A percentile compares a stretch with the other conserved stretches of the same genome.
These are phyloP conservation scores for Solea senegalensis DNA, from an alignment of 2,113 vertebrate species.

Conservation along the genomic window DNA sequence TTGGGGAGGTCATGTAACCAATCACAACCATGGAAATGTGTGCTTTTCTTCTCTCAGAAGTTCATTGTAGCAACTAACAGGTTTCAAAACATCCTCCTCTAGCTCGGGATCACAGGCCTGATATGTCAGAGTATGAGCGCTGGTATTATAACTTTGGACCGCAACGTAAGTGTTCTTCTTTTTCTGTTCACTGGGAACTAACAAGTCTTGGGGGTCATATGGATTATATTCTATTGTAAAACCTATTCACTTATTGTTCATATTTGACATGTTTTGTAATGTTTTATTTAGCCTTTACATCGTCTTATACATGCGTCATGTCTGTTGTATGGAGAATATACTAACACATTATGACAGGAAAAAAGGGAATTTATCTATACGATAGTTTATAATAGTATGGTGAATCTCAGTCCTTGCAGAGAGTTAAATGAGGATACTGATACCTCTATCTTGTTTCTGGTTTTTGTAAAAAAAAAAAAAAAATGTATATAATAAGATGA, in stretches of 20 bases:
- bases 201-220: slow-evolving; percentile 29
- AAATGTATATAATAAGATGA: too few relatives aligned
- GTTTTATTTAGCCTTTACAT: neutral
- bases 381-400: neutral
- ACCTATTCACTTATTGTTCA: neutral
- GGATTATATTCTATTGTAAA: neutral
- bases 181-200: slow-evolving; percentile 61
- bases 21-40: slow-evolving; percentile 66
- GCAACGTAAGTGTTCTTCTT: slow-evolving; percentile 81
- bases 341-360: neutral
- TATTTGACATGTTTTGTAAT: neutral
- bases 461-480: too few relatives aligned
- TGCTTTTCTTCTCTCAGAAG: slow-evolving; percentile 52
- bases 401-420: neutral
- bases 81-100: slow-evolving; percentile 75
- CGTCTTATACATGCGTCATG: neutral
- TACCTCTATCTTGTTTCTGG: neutral
- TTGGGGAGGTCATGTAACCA: slow-evolving; percentile 34
- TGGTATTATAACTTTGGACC: slow-evolving; percentile 83
- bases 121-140: slow-evolving; percentile 81
- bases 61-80: slow-evolving; percentile 65
- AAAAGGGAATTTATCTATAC: too few relatives aligned
- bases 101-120: slow-evolving; percentile 81
- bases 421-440: neutral
- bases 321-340: neutral